Percentiles rank a stretch among this genome's conserved stretches.
Conservation (phyloP, 2,113 vertebrate genomes). For the Nymphicus hollandicus region DNA sequence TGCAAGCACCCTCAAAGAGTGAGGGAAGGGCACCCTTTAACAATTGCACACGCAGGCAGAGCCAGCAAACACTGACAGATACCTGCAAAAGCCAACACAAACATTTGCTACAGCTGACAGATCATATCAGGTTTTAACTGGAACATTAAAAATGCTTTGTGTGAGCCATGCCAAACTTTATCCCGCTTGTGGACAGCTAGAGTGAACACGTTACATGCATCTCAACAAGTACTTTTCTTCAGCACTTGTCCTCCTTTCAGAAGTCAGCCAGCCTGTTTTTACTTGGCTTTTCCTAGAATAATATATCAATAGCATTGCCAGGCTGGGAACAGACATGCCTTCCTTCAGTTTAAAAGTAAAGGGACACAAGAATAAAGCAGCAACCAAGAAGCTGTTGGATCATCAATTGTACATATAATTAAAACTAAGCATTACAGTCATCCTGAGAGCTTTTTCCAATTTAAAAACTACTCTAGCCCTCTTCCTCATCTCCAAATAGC, state of each 20-base stretch:
- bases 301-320: not conserved
- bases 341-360: not conserved
- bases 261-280: not conserved
- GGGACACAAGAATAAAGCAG: not conserved
- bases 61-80: not conserved
- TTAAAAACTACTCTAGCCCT: not conserved
- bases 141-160: not conserved
- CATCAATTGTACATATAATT: not conserved
- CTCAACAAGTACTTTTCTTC: not conserved
- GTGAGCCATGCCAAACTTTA: not conserved
- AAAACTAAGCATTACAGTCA: not conserved
- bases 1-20: not conserved
- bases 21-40: not conserved
- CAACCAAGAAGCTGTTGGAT: not conserved
- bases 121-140: not conserved
- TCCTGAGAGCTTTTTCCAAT: not conserved
- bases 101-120: not conserved
- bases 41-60: not conserved
- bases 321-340: not conserved
- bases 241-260: not conserved
- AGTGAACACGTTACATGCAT: not conserved
- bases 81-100: not conserved
- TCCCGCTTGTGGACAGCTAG: not conserved
- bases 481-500: not conserved
- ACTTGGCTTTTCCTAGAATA: not conserved